phyloP scores from a whole-genome alignment of 2,888 invertebrate species.

The Oscheius sp. region DNA sequence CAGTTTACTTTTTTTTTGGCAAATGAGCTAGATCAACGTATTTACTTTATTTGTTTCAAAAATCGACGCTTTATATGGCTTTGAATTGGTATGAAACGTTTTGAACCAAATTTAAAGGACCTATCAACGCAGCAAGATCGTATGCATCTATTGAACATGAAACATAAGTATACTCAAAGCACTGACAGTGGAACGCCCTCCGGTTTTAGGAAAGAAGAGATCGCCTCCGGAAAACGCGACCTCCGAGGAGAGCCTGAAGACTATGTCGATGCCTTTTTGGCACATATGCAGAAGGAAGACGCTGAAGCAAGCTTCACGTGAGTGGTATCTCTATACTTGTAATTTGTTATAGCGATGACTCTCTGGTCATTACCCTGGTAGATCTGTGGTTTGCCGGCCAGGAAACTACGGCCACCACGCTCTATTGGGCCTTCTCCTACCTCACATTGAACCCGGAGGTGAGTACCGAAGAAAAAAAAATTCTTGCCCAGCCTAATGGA shows the following conservation, averaged over 20 bases:
- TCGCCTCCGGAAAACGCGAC: not conserved
- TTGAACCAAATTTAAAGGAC: too few species aligned
- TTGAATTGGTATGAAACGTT: too few species aligned
- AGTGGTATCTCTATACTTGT: not conserved
- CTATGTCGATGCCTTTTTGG: constrained; percentile 23
- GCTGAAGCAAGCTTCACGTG: constrained; percentile 19
- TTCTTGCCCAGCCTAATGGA: too few species aligned
- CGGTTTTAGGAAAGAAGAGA: constrained; percentile 10
- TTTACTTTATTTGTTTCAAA: too few species aligned
- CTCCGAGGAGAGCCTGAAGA: constrained; percentile 19
- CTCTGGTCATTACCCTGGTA: constrained; percentile 12
- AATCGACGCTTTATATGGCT: too few species aligned
- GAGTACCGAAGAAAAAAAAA: too few species aligned
- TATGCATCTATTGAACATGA: too few species aligned
- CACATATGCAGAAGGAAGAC: constrained; percentile 17
- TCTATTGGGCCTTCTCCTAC: constrained; percentile 27
- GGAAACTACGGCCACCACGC: constrained; percentile 20
- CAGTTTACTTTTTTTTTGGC: too few species aligned
- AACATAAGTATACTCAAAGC: too few species aligned
- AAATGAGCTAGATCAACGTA: too few species aligned
- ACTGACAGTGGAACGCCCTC: too few species aligned
- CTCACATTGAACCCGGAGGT: constrained; percentile 13
- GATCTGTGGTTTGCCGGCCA: constrained; percentile 30
- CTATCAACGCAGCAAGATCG: too few species aligned
- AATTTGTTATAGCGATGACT: constrained; percentile 4